Percentiles rank a stretch among this genome's conserved stretches.
phyloP scores from a whole-genome alignment of 2,797 vertebrate genomes.

The Cheirogaleus major region DNA sequence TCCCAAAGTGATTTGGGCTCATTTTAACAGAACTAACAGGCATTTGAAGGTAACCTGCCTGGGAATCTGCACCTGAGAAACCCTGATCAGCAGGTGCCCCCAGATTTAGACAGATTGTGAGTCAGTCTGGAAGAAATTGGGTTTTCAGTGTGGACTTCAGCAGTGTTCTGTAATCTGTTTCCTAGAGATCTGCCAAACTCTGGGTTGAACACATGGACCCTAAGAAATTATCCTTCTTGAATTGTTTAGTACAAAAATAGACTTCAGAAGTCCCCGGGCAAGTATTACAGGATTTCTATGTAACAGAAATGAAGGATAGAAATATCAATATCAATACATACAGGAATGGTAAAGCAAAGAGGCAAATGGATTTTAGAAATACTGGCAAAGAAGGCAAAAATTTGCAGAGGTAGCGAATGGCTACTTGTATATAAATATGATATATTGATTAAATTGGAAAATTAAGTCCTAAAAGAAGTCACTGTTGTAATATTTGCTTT shows the following conservation, averaged over 20 bases:
- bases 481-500: background rate
- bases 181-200: constrained; percentile 6
- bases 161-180: constrained; percentile 19
- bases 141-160: background rate
- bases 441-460: background rate
- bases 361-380: background rate
- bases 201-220: background rate
- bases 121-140: background rate
- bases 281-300: background rate
- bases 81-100: background rate
- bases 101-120: background rate
- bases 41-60: background rate
- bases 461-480: background rate
- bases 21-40: background rate
- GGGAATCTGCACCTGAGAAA: background rate
- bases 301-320: background rate
- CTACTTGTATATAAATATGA: background rate
- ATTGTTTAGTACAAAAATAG: background rate
- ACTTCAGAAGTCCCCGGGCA: background rate
- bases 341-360: background rate
- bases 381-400: background rate
- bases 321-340: background rate
- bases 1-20: background rate
- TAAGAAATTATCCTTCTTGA: constrained; percentile 9
- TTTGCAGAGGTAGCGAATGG: background rate